These are phyloP conservation scores for Sycobia sp. DNA, from an alignment of 1,140 invertebrate genomes.

Conservation along the genomic window DNA sequence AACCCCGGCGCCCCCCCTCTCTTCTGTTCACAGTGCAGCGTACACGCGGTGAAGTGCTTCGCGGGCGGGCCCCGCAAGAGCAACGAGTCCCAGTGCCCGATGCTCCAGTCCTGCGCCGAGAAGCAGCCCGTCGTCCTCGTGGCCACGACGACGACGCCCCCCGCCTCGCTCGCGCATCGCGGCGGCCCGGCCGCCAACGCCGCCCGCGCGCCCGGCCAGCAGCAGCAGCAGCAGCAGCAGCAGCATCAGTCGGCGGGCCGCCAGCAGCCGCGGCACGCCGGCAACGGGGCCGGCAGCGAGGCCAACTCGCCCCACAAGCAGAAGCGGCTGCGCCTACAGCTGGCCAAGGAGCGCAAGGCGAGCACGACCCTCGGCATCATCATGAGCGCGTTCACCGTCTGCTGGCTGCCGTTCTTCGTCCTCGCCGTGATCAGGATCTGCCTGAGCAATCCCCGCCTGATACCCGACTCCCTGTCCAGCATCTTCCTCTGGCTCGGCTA, in stretches of 20 bases:
- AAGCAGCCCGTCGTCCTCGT: constrained; percentile 35
- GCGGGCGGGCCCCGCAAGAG: constrained; percentile 67
- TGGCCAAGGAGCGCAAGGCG: constrained; percentile 90
- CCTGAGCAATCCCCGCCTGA: constrained; percentile 67
- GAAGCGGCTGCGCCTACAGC: constrained; percentile 74
- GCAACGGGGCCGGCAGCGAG: constrained; percentile 59
- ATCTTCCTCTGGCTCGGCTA: constrained; percentile 90
- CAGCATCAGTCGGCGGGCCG: not conserved
- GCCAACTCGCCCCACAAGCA: constrained; percentile 67
- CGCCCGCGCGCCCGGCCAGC: no score
- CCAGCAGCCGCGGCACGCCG: constrained; percentile 2
- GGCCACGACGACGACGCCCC: not conserved
- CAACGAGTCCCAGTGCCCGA: constrained; percentile 77
- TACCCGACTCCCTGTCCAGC: constrained; percentile 66
- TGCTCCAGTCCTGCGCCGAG: constrained; percentile 61
- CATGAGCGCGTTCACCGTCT: constrained; percentile 94
- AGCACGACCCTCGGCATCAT: constrained; percentile 96
- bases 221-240: no score
- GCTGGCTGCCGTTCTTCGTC: constrained; percentile 97
- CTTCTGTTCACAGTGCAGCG: constrained; percentile 68
- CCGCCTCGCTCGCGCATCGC: not conserved
- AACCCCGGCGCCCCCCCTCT: no score
- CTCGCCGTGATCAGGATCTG: constrained; percentile 87
- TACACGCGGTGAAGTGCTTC: constrained; percentile 65
- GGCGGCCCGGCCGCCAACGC: not conserved